phyloP scores from a whole-genome alignment of 2,113 vertebrate genomes.

The Atlantisia rogersi region DNA sequence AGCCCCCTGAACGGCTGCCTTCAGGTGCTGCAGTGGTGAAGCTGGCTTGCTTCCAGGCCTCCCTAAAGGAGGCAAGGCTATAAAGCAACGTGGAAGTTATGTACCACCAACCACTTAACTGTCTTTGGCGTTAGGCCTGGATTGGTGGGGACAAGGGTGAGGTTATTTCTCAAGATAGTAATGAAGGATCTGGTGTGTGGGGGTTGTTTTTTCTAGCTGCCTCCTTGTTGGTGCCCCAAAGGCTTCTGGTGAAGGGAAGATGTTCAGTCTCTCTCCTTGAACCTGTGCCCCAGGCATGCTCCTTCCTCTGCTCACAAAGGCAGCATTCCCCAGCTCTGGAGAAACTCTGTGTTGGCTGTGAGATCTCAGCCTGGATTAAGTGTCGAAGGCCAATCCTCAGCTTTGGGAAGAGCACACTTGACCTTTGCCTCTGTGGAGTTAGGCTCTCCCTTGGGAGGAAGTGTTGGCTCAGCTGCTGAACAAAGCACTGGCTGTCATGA shows the following conservation, averaged over 20 bases:
- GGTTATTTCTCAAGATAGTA: not conserved
- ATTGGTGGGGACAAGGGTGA: not conserved
- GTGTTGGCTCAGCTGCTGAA: constrained; percentile 14
- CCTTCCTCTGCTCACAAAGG: not conserved
- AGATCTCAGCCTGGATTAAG: constrained; percentile 32
- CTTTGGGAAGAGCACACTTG: constrained; percentile 68
- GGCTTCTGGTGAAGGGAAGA: not conserved
- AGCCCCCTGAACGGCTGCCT: not conserved
- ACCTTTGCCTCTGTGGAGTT: constrained; percentile 48
- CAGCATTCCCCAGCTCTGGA: not conserved
- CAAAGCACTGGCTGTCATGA: not conserved
- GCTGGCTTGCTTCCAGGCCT: not conserved
- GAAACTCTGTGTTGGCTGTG: not conserved
- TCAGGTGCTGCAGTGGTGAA: not conserved
- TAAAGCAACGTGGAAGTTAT: not conserved
- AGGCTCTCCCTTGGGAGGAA: constrained; percentile 24
- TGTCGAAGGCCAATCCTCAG: constrained; percentile 3
- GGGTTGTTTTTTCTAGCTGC: not conserved
- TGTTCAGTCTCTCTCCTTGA: not conserved
- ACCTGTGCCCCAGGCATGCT: not conserved
- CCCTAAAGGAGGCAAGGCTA: not conserved
- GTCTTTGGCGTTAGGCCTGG: not conserved
- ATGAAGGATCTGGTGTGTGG: not conserved
- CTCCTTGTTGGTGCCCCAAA: not conserved
- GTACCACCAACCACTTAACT: not conserved